Evolutionary conservation across 2,113 vertebrate genomes (phyloP).

Genomic region (Polyodon spathula): DNA sequence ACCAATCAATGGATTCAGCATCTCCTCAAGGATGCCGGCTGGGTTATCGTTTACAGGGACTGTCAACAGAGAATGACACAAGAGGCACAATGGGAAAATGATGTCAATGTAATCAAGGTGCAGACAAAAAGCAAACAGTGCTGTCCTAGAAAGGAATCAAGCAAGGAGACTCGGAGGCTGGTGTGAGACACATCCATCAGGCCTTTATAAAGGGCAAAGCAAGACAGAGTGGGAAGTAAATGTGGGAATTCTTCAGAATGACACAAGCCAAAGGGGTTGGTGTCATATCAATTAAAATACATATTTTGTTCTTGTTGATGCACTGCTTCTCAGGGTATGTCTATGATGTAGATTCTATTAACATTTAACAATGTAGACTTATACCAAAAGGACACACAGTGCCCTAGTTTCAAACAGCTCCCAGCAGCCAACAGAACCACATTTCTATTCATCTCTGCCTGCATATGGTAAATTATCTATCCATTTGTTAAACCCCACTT

Average conservation of each 20-base stretch:
- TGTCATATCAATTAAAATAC: no score
- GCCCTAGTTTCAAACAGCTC: no score
- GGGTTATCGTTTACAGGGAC: conserved; percentile 48
- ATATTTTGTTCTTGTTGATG: no score
- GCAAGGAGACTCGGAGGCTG: conserved; percentile 55
- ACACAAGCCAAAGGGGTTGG: no score
- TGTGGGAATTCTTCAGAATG: neutral
- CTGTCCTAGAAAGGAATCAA: conserved; percentile 34
- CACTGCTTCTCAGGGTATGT: no score
- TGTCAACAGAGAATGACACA: conserved; percentile 66
- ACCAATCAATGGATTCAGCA: conserved; percentile 59
- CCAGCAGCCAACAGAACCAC: no score
- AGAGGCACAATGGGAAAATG: conserved; percentile 55
- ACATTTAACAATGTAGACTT: no score
- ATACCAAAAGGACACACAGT: no score
- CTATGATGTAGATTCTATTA: no score
- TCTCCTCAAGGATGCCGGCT: conserved; percentile 57
- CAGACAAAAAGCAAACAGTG: conserved; percentile 57
- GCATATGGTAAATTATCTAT: no score
- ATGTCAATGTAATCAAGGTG: conserved; percentile 65
- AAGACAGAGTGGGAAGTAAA: neutral
- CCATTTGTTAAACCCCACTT: no score
- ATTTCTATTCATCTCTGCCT: no score
- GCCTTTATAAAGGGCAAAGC: neutral
- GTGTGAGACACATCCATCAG: conserved; percentile 33